Evolutionary conservation across 1,140 invertebrate genomes (phyloP).

Genomic region (Trichoplusia ni): DNA sequence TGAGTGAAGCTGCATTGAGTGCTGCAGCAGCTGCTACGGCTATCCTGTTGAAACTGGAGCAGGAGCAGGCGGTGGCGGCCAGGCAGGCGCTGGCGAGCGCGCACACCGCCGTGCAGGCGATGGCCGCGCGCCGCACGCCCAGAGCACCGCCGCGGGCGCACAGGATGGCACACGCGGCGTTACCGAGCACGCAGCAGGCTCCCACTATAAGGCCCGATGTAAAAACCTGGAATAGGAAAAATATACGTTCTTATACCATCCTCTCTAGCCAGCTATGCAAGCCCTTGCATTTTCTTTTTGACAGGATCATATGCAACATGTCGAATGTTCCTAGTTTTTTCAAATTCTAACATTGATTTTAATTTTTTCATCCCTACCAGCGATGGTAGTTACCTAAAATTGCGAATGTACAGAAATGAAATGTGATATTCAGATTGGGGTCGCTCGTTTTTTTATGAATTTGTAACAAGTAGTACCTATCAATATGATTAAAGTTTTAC

Average conservation of each 20-base stretch:
- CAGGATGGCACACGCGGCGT: slow-evolving; percentile 57
- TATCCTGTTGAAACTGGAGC: slow-evolving; percentile 41
- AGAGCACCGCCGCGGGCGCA: slow-evolving; percentile 52
- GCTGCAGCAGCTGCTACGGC: slow-evolving; percentile 65
- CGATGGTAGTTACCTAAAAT: too few relatives aligned
- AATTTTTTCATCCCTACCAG: too few relatives aligned
- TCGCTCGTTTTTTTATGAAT: too few relatives aligned
- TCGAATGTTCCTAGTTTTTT: too few relatives aligned
- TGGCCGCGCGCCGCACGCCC: slow-evolving; percentile 57
- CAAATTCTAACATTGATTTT: too few relatives aligned
- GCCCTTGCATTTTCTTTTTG: too few relatives aligned
- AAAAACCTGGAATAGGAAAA: slow-evolving; percentile 54
- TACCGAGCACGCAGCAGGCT: slow-evolving; percentile 65
- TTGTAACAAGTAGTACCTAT: too few relatives aligned
- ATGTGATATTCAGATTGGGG: too few relatives aligned
- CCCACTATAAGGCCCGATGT: slow-evolving; percentile 69
- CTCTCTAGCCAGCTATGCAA: too few relatives aligned
- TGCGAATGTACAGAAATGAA: too few relatives aligned
- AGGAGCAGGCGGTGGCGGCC: slow-evolving; percentile 59
- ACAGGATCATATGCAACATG: too few relatives aligned
- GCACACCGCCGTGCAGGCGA: slow-evolving; percentile 56
- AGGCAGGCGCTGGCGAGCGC: slow-evolving; percentile 55
- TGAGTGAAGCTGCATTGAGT: slow-evolving; percentile 66
- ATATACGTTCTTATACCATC: too few relatives aligned
- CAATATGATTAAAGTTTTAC: slow-evolving; percentile 41